Base-by-base conservation (phyloP, 2,797 vertebrate genomes). In the Poliocrania exsul region DNA sequence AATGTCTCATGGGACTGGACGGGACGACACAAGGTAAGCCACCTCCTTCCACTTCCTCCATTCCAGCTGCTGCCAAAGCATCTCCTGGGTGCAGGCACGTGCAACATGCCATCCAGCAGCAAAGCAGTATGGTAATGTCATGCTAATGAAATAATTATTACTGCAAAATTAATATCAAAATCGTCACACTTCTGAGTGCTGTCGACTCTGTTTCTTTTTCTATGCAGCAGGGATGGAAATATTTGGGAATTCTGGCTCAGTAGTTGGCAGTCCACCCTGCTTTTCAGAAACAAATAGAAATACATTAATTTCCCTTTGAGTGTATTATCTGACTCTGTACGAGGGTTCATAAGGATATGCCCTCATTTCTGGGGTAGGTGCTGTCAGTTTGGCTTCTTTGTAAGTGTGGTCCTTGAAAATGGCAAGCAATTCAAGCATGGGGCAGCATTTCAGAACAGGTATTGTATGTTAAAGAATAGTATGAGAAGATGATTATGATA, bases 1-100 rank as follows among this genome's bases (percentile, higher is more conserved):
- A 98, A 95, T 97, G 98, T 88, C 97, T 99, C 96, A 99, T 98
- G 98, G 99, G 98, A 97, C 93, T 97, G 79, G 98, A 99, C 1
- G 98, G 99, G n/a, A 98, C 97, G 88, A 97, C 95, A 6, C 96
- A 98, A 97, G 99, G 99, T 99, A 98, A 98, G 98, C 66, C 6
- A 15, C 26, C 17, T 70, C 25, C 79, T 57, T 29, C 26, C 49
- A 47, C 44, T 64, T 21, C 33, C 15, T 13, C 31, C 6, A 31
- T 13, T 57, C 42, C 37, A 40, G 1, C 40, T 69, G 5, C 21
- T 35, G 2, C 28, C 33, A 75, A 20, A 66, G 33, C 38, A 26
- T 53, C 44, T 67, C 7, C 37, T 64, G 28, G 9, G 6, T 57
- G 12, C 5, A 47, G 14, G 3, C 5, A 2, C 23, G 9, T 8